phyloP scores from a whole-genome alignment of 2,797 vertebrate genomes.

The Mus minutoides region DNA sequence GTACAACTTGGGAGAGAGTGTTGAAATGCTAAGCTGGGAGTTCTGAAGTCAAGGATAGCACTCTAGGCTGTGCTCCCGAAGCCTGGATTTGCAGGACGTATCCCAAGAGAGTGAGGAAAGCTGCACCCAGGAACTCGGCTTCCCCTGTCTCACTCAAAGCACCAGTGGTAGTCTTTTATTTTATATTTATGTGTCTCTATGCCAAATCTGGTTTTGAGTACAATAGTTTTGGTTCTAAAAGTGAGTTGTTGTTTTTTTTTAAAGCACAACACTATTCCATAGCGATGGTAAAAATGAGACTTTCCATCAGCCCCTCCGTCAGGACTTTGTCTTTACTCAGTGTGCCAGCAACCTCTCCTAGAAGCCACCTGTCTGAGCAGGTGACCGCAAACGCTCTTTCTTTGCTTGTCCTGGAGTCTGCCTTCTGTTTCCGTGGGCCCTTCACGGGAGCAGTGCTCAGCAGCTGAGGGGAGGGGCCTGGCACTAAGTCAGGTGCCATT shows the following conservation, averaged over 20 bases:
- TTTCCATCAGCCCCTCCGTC: not conserved
- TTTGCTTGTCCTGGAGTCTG: not conserved
- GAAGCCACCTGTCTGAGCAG: not conserved
- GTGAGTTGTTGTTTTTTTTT: not conserved
- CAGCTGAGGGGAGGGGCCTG: not conserved
- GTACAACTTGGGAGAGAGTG: not conserved
- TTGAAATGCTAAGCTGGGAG: not conserved
- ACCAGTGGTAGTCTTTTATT: not conserved
- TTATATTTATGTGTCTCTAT: not conserved
- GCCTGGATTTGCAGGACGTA: not conserved
- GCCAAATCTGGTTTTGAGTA: constrained; percentile 7
- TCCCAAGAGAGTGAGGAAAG: not conserved
- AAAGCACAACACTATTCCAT: not conserved
- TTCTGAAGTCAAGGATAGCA: not conserved
- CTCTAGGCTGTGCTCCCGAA: not conserved
- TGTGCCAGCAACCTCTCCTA: not conserved
- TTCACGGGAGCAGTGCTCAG: not conserved
- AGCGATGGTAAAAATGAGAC: not conserved
- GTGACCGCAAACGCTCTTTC: not conserved
- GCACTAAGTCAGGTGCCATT: not conserved
- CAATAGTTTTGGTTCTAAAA: not conserved
- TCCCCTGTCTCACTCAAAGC: not conserved
- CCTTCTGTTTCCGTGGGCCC: not conserved
- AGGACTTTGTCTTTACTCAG: not conserved
- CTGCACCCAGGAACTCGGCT: not conserved